Evolutionary conservation across 2,797 vertebrate genomes (phyloP).

Genomic region (Numenius phaeopus): DNA sequence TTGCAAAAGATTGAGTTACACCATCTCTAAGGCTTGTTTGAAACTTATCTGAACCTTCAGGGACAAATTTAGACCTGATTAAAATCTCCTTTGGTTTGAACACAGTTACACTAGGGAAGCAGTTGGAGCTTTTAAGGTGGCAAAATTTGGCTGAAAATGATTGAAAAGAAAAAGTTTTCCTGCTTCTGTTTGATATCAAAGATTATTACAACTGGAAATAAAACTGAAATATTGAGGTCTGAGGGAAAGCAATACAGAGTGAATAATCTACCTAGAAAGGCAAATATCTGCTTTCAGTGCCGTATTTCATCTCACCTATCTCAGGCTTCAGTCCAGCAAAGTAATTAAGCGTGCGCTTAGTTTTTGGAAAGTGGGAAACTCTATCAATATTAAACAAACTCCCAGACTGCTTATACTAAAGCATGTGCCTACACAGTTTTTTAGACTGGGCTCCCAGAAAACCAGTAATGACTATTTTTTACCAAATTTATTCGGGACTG

Average conservation of each 20-base stretch:
- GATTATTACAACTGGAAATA: neutral
- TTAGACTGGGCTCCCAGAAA: neutral
- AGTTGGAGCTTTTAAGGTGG: neutral
- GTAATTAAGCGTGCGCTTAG: neutral
- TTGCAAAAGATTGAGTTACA: neutral
- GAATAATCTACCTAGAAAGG: neutral
- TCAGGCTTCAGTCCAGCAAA: neutral
- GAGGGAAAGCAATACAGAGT: neutral
- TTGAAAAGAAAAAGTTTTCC: neutral
- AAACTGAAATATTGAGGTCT: neutral
- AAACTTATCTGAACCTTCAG: neutral
- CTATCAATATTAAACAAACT: neutral
- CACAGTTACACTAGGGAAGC: neutral
- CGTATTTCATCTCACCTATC: neutral
- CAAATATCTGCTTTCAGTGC: neutral
- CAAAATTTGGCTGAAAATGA: neutral
- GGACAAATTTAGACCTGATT: neutral
- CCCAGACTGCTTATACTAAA: neutral
- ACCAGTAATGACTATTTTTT: neutral
- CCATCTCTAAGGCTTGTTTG: neutral
- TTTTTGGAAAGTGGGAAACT: neutral
- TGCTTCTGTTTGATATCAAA: neutral
- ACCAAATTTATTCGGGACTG: neutral
- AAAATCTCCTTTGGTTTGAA: conserved; percentile 2
- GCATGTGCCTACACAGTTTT: neutral